Conservation (phyloP, 2,888 invertebrate genomes). For the Serrognathus titanus region DNA sequence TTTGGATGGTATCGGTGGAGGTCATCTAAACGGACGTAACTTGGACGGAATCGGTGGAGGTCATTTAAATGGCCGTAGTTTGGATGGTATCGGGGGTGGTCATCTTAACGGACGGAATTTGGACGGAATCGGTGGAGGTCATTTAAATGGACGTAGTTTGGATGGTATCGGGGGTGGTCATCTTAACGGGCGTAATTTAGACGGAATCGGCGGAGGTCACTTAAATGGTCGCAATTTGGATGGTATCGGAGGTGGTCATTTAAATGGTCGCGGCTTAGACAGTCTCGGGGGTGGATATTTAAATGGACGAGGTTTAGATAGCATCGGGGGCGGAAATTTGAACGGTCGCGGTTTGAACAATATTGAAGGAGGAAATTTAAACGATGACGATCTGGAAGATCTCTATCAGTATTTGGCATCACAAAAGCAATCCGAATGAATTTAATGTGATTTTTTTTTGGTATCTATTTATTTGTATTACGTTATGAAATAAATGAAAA, state of each 20-base stretch:
- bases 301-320: conserved; percentile 17
- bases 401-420: conserved; percentile 6
- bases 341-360: conserved; percentile 24
- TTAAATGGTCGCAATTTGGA: conserved; percentile 15
- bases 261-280: conserved; percentile 16
- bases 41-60: conserved; percentile 12
- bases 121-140: conserved; percentile 19
- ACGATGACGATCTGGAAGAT: conserved; percentile 14
- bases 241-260: conserved; percentile 20
- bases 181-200: conserved; percentile 20
- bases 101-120: conserved; percentile 19
- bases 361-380: conserved; percentile 25
- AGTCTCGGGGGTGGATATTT: conserved; percentile 21
- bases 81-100: conserved; percentile 27
- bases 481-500: not conserved
- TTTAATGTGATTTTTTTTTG: not conserved
- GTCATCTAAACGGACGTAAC: conserved; percentile 21
- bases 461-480: not conserved
- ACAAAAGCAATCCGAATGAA: conserved; percentile 7
- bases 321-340: conserved; percentile 20
- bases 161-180: conserved; percentile 25
- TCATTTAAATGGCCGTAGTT: conserved; percentile 14
- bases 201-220: conserved; percentile 22
- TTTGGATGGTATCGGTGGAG: conserved; percentile 26
- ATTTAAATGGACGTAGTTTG: conserved; percentile 15